These are phyloP conservation scores for Neodon shergylaensis DNA, from an alignment of 2,113 vertebrate genomes.

Conservation along the genomic window DNA sequence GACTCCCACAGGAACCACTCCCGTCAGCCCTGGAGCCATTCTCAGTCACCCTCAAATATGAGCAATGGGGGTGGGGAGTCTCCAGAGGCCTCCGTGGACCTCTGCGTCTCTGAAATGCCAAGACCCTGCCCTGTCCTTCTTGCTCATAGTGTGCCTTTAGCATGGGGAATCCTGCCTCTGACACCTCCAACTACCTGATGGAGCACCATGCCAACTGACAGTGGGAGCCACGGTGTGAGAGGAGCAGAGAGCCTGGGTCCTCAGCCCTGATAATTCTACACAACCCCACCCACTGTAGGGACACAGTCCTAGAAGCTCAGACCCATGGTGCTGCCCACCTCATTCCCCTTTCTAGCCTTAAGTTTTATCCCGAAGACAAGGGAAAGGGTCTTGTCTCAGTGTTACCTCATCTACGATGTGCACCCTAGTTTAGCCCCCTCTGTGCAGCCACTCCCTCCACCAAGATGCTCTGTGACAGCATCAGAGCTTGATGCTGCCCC, in stretches of 20 bases:
- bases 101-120: accelerated
- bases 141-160: neutral
- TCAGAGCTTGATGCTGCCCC: neutral
- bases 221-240: accelerated
- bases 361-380: neutral
- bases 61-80: accelerated
- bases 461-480: neutral
- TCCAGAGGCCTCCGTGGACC: accelerated
- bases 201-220: neutral
- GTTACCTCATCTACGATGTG: neutral
- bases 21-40: neutral
- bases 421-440: neutral
- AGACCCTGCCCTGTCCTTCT: accelerated
- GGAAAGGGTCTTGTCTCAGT: neutral
- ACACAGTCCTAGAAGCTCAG: accelerated
- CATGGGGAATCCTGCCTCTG: neutral
- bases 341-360: neutral
- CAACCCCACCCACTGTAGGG: accelerated
- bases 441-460: neutral
- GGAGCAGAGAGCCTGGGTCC: neutral
- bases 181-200: neutral
- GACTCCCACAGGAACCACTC: neutral
- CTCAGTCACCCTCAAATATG: accelerated
- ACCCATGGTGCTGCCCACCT: accelerated
- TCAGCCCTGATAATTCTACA: accelerated